Base-by-base conservation (phyloP, 2,888 invertebrate genomes). In the Daptonema setosum region DNA sequence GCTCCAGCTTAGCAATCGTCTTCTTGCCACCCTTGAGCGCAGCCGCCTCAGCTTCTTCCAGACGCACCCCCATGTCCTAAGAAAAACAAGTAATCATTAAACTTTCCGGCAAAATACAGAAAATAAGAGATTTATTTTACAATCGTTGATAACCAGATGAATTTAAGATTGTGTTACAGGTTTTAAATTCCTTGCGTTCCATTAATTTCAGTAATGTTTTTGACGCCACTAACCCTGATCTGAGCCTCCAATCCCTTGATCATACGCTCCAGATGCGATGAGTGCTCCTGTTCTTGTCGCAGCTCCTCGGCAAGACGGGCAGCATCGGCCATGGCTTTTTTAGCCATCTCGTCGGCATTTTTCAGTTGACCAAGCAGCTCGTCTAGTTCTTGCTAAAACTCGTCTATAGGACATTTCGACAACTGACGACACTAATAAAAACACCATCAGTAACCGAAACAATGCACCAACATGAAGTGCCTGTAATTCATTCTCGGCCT, bases 11-110 rank as follows among this genome's bases (percentile, higher is more conserved):
- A 78, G 87, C 86, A 76, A 97, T 93, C 67, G 87, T 86, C 78
- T 91, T 90, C 82, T 93, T 93, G 76, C 95, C 93, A 74, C 95
- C 93, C 79, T 93, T 93, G 69, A 93, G 83, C 58, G 93, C 93
- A 74, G 65, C 65, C 28, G 66, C 65, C 58, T 68, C 93, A 67
- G 91, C 90, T 75, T 91, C 91, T 73, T 93, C 91, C 69, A 93
- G 78, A 72, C 95, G 83, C 69, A 87, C 83, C 76, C 90, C 88
- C 73, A 97, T 79, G 76, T 97, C 95, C 81, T 87, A 86, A 78
- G 91, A 26, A 52, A 28, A 22, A 26, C 5, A n/a, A 28, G 17
- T n/a, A 8, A 20, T 20, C 8, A 8, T 48, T 48, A 20, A 8
- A 48, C 8, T 48, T 8, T 20, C 17, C 48, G 20, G 11, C 48